Conservation (phyloP, 64 coral and sea anemone species). For the Porites lutea region DNA sequence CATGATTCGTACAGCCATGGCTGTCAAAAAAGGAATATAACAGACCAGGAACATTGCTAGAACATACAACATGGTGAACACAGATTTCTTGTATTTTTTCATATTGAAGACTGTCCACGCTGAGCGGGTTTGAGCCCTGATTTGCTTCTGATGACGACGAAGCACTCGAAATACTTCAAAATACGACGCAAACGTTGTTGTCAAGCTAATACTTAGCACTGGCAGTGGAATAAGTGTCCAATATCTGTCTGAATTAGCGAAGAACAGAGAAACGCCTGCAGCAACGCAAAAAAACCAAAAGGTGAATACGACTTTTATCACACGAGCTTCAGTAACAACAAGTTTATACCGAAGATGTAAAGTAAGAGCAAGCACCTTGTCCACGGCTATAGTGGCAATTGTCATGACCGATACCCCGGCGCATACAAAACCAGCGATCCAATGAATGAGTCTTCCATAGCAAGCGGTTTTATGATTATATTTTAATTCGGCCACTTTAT, state of each 20-base stretch:
- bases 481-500: constrained; percentile 56
- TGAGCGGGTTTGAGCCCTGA: constrained; percentile 20
- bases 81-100: constrained; percentile 57
- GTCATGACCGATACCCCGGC: constrained; percentile 63
- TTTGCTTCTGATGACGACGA: constrained; percentile 47
- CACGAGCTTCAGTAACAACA: constrained; percentile 15
- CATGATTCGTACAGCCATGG: constrained; percentile 38
- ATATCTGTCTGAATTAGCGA: constrained; percentile 39
- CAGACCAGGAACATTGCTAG: constrained; percentile 35
- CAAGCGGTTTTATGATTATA: constrained; percentile 2
- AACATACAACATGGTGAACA: constrained; percentile 50
- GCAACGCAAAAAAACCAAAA: constrained; percentile 33
- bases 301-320: neutral
- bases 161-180: constrained; percentile 48
- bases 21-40: constrained; percentile 56
- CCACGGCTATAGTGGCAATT: constrained; percentile 53
- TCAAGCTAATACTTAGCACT: constrained; percentile 21
- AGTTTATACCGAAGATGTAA: constrained; percentile 53
- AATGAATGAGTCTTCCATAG: constrained; percentile 50
- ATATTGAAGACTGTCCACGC: constrained; percentile 29
- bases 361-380: constrained; percentile 28
- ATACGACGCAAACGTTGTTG: constrained; percentile 45
- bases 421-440: constrained; percentile 64
- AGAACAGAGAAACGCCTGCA: constrained; percentile 21
- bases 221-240: constrained; percentile 66